These are phyloP conservation scores for Brachionus plicatilis DNA, from an alignment of 1,140 invertebrate species.

Conservation along the genomic window DNA sequence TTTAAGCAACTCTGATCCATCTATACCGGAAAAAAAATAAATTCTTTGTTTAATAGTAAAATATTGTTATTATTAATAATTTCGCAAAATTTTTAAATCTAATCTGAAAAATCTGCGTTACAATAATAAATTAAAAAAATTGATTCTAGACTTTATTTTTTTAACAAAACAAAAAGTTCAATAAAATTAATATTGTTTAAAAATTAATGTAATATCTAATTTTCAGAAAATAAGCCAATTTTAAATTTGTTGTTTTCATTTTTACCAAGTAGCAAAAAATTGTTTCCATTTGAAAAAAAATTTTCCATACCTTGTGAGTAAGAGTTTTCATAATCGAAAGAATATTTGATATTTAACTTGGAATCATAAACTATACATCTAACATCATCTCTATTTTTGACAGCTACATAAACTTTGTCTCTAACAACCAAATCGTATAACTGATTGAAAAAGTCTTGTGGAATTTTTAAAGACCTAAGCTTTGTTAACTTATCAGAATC, in stretches of 20 bases:
- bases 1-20: too few species aligned
- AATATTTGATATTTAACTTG: constrained; percentile 24
- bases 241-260: background rate
- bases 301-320: background rate
- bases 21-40: too few species aligned
- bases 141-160: too few species aligned
- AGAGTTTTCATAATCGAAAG: constrained; percentile 33
- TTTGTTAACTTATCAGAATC: background rate
- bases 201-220: background rate
- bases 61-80: too few species aligned
- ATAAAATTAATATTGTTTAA: too few species aligned
- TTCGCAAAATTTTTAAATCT: too few species aligned
- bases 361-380: background rate
- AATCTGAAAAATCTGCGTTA: too few species aligned
- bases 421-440: background rate
- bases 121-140: too few species aligned
- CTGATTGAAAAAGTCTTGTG: constrained; percentile 8
- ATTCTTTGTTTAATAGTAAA: too few species aligned
- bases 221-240: constrained; percentile 8
- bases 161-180: too few species aligned
- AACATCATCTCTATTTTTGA: constrained; percentile 5
- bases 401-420: background rate
- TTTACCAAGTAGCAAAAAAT: background rate
- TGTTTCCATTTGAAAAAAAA: background rate
- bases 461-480: background rate